Base-by-base conservation (phyloP, 2,797 vertebrate species). In the Cossypha niveicapilla region DNA sequence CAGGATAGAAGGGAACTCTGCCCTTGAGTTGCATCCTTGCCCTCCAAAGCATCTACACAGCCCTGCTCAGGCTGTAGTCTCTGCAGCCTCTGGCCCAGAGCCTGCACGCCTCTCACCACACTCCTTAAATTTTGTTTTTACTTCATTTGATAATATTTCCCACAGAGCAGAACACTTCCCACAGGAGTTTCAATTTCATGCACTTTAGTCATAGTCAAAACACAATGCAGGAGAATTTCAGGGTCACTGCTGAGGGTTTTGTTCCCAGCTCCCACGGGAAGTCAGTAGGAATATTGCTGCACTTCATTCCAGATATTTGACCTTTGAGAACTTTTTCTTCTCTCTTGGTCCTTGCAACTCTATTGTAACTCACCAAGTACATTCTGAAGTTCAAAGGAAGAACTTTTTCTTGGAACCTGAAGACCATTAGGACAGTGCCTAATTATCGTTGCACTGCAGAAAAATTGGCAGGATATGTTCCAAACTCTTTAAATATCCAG, bases 401-500 rank as follows among this genome's bases (percentile, higher is more conserved):
- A 81, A 44, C 13, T 57, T 66, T 90, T 86, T 60, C 68, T 91
- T 80, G 47, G n/a, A 90, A 83, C 10, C 8, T 56, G 42, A 58
- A 84, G 42, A 42, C 17, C 18, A 45, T 75, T 13, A 44, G 16
- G 30, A 61, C 10, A 19, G 18, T 48, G 25, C 51, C 42, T 78
- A 74, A 87, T 88, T 77, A 50, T n/a, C 41, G 39, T 58, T 30
- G 7, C 9, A 13, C 28, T 62, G 41, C 28, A 68, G 25, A 39
- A 54, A 65, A 87, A 79, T 70, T 73, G 41, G 8, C 67, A 93
- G 37, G 27, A 66, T 71, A 56, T 19, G 27, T 76, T 88, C 63
- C 63, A 87, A 88, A 72, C 5, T 88, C 63, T 60, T 90, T 70
- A 73, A 82, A 60, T 56, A 87, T 51, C 67, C 37, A 89, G n/a